Conservation (phyloP, 1,140 invertebrate genomes). For the Calephelis nemesis region DNA sequence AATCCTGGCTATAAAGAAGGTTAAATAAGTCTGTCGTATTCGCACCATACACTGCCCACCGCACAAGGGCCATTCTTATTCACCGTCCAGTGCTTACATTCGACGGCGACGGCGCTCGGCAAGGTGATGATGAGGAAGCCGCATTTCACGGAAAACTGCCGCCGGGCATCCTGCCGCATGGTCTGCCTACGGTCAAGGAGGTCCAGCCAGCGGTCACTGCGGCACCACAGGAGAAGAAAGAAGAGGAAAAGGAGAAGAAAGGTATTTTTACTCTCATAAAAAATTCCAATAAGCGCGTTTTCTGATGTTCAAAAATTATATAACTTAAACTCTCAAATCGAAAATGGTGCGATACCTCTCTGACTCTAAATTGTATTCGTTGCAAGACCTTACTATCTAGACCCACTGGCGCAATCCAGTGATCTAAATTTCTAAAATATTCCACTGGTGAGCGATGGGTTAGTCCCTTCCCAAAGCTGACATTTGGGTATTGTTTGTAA, state of each 20-base stretch:
- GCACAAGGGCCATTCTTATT: slow-evolving; percentile 85
- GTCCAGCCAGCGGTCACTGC: slow-evolving; percentile 93
- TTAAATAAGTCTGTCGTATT: slow-evolving; percentile 37
- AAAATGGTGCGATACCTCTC: too few relatives aligned
- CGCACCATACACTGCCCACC: slow-evolving; percentile 36
- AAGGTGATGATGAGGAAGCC: slow-evolving; percentile 95
- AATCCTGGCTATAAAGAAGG: not conserved
- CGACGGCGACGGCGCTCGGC: slow-evolving; percentile 89
- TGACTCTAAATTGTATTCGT: too few relatives aligned
- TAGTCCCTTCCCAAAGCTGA: too few relatives aligned
- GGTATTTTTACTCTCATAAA: slow-evolving; percentile 29
- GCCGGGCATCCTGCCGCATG: slow-evolving; percentile 94
- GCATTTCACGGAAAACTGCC: slow-evolving; percentile 92
- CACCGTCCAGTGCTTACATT: slow-evolving; percentile 98
- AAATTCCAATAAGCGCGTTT: too few relatives aligned
- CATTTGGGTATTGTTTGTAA: too few relatives aligned
- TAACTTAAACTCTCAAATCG: too few relatives aligned
- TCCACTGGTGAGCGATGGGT: too few relatives aligned
- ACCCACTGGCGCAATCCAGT: too few relatives aligned
- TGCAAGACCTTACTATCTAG: too few relatives aligned
- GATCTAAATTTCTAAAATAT: too few relatives aligned
- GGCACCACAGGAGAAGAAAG: slow-evolving; percentile 87
- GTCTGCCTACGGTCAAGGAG: slow-evolving; percentile 96
- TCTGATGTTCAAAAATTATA: too few relatives aligned
- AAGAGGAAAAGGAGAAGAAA: slow-evolving; percentile 81